phyloP scores from a whole-genome alignment of 2,113 vertebrate species.

The Macrotus californicus region DNA sequence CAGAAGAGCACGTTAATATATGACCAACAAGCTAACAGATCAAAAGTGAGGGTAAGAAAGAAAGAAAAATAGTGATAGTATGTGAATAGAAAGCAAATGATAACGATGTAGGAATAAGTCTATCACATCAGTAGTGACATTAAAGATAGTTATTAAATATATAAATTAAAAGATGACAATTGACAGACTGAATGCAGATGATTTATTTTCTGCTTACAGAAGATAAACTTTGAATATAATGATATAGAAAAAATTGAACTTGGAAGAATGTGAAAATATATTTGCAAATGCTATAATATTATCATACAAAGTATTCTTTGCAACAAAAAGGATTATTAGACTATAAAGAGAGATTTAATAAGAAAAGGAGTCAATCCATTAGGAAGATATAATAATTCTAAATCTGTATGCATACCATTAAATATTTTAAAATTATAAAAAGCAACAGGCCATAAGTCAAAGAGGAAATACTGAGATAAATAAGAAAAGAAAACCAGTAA shows the following conservation, averaged over 20 bases:
- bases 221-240: not conserved
- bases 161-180: not conserved
- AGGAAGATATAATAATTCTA: not conserved
- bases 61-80: not conserved
- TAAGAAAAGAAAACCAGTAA: not conserved
- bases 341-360: not conserved
- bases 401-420: not conserved
- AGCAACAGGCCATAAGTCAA: not conserved
- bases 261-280: not conserved
- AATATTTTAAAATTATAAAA: not conserved
- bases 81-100: not conserved
- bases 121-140: not conserved
- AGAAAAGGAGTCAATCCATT: not conserved
- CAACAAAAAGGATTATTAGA: not conserved
- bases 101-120: not conserved
- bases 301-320: not conserved
- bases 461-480: not conserved
- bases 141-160: not conserved
- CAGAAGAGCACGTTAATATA: not conserved
- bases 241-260: not conserved
- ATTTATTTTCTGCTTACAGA: not conserved
- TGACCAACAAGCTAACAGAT: not conserved
- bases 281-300: not conserved
- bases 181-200: not conserved
- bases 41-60: not conserved